Evolutionary conservation across 2,113 vertebrate genomes (phyloP).

Genomic region (Psephotus haematonotus): DNA sequence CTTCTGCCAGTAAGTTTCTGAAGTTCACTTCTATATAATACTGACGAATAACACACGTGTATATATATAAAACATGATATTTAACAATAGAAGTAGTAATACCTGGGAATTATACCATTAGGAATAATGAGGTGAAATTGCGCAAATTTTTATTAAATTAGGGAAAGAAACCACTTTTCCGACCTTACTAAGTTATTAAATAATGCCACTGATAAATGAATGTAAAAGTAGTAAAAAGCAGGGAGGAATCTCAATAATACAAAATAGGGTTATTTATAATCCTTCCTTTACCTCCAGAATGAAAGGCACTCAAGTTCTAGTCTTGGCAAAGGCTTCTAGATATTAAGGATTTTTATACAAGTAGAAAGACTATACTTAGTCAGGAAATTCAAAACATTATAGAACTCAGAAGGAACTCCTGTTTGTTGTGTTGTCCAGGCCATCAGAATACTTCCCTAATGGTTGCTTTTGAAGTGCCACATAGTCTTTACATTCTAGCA

Average conservation of each 20-base stretch:
- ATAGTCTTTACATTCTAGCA: neutral
- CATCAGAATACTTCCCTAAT: neutral
- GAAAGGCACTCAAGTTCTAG: neutral
- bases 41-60: neutral
- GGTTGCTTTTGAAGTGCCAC: neutral
- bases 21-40: conserved; percentile 26
- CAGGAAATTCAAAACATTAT: neutral
- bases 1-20: conserved; percentile 88
- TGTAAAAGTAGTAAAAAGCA: neutral
- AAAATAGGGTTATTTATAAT: neutral
- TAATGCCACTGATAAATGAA: neutral
- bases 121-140: neutral
- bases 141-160: neutral
- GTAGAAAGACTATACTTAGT: neutral
- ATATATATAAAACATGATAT: neutral
- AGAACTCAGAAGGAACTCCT: neutral
- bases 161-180: neutral
- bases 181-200: neutral
- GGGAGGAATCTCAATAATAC: neutral
- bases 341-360: neutral
- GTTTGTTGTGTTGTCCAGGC: neutral
- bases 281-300: neutral
- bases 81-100: neutral
- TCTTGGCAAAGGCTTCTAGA: neutral
- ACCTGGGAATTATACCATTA: neutral